These are phyloP conservation scores for roundworm (Caenorhabditis elegans) DNA, from an alignment of 1,140 invertebrate genomes.

Conservation along the genomic window WBcel235 BX284602.5:6517501-6518000, in stretches of 20 bases:
- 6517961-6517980: no score
- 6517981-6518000: no score
- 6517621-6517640: neutral
- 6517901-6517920: neutral
- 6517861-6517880: neutral
- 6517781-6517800: neutral
- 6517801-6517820: neutral
- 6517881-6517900: neutral
- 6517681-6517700: neutral
- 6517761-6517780: constrained; percentile 12
- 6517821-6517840: neutral
- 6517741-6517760: neutral
- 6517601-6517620: neutral
- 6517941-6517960: no score
- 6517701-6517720: neutral
- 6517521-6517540: neutral
- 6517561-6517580: neutral
- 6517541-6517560: neutral
- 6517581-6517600: neutral
- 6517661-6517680: neutral
- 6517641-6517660: neutral
- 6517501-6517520: neutral
- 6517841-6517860: neutral
- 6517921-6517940: constrained; percentile 11
- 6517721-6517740: neutral